Percentiles rank a stretch among this genome's conserved stretches.
Evolutionary conservation across 2,888 invertebrate species (phyloP).

Genomic region (Tachystola acroxantha): DNA sequence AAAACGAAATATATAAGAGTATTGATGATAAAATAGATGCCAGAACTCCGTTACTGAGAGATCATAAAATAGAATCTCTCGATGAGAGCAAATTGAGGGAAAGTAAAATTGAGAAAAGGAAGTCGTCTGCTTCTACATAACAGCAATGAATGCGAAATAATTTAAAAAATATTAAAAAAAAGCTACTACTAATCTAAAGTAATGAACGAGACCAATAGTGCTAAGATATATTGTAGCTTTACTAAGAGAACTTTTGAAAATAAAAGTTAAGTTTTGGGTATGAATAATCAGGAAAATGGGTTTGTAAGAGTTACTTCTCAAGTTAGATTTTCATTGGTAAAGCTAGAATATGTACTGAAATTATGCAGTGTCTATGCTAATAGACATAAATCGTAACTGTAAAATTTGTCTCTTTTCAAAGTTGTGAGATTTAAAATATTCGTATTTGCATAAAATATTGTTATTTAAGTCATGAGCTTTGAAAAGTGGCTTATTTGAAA

Average conservation of each 20-base stretch:
- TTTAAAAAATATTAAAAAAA: slow-evolving; percentile 10
- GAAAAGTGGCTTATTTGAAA: background rate
- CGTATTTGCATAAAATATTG: no score
- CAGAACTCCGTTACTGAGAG: slow-evolving; percentile 61
- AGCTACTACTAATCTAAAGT: slow-evolving; percentile 11
- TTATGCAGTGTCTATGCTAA: slow-evolving; percentile 1
- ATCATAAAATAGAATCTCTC: slow-evolving; percentile 69
- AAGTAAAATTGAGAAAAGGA: slow-evolving; percentile 63
- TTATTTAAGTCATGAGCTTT: background rate
- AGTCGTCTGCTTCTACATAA: slow-evolving; percentile 72
- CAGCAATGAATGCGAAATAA: slow-evolving; percentile 8
- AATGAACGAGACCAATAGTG: slow-evolving; percentile 48
- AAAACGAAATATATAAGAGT: slow-evolving; percentile 50
- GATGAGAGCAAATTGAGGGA: slow-evolving; percentile 68
- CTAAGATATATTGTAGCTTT: slow-evolving; percentile 25
- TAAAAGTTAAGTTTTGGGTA: no score
- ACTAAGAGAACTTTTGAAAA: background rate
- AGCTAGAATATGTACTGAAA: background rate
- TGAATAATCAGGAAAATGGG: no score
- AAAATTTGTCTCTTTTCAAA: background rate
- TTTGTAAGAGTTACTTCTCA: no score
- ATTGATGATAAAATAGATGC: slow-evolving; percentile 63
- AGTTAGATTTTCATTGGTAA: background rate
- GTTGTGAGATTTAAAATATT: no score
- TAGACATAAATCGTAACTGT: background rate